These are phyloP conservation scores for Eristalis tenax DNA, from an alignment of 2,888 invertebrate genomes.

Conservation along the genomic window DNA sequence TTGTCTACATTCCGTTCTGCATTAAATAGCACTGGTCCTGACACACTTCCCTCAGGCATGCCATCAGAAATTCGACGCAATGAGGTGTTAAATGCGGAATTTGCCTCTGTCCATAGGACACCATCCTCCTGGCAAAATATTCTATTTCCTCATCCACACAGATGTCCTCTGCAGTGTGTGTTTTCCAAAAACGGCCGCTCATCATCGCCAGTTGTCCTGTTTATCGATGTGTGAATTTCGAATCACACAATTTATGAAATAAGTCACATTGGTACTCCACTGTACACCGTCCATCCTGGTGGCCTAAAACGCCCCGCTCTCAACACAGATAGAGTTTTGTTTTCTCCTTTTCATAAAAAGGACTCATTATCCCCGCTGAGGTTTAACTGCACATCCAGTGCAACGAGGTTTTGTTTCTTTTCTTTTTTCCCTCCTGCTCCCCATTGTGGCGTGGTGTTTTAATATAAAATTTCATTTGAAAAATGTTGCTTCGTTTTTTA, in stretches of 20 bases:
- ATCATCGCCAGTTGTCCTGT: background rate
- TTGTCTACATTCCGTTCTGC: no score
- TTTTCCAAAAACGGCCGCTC: background rate
- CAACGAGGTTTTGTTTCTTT: background rate
- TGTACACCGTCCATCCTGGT: background rate
- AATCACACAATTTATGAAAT: background rate
- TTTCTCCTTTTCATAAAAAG: background rate
- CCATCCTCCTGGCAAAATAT: no score
- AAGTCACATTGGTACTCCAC: background rate
- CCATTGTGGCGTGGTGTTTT: background rate
- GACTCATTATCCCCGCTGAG: background rate
- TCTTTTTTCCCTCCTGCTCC: background rate
- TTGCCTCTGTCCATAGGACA: no score
- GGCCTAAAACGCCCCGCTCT: background rate
- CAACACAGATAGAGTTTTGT: background rate
- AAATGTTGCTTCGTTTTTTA: background rate
- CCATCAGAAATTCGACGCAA: no score
- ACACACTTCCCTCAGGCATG: no score
- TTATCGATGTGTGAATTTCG: background rate
- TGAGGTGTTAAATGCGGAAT: no score
- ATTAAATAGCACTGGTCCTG: no score
- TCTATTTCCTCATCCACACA: background rate
- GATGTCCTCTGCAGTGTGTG: background rate
- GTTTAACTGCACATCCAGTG: background rate
- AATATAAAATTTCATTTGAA: conserved; percentile 6